Base-by-base conservation (phyloP, 2,113 vertebrate genomes). In the Pelecanoides urinatrix region DNA sequence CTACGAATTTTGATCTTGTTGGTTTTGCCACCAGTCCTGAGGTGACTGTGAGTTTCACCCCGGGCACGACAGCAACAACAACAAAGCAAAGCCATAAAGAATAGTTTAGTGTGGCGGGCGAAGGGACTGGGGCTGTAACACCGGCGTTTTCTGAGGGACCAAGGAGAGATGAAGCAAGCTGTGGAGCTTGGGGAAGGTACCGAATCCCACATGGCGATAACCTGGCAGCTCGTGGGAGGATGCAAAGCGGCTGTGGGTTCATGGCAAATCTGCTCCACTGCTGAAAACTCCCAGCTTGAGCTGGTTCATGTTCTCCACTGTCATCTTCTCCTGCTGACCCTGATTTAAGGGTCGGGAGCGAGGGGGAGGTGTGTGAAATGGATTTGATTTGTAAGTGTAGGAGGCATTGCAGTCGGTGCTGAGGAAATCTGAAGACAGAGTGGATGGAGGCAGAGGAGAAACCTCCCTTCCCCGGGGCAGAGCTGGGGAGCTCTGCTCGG, bases 161-260 rank as follows among this genome's bases (percentile, higher is more conserved):
- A 2, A 53, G 56, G 59, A 70, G 55, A 61, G 29, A 19, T 16
- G 58, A 59, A 61, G 56, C 10, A 30, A 79, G 70, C 36, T 34
- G 55, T 36, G 62, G 71, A 59, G 56, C 66, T 14, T 4, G 36
- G 50, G n/a, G 36, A 73, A 20, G 42, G 47, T 4, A 10, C 16
- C 0, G 1, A 55, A 61, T 29, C 44, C 73, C 2, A 4, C 34
- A 2, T 10, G 42, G 34, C 74, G 9, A 0, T 15, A 26, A 75
- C 25, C 62, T 23, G 21, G 50, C 4, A 20, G 63, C 29, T 10
- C 25, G 13, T 27, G 16, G 58, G 45, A 49, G 21, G n/a, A 29
- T 9, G 14, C 38, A 74, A 25, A 53, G 52, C 5, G 3, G 7
- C 25, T 76, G 50, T 23, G 10, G 30, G 34, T 44, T 85, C 3